phyloP scores from a whole-genome alignment of 2,113 vertebrate genomes.

The Casuarius casuarius region DNA sequence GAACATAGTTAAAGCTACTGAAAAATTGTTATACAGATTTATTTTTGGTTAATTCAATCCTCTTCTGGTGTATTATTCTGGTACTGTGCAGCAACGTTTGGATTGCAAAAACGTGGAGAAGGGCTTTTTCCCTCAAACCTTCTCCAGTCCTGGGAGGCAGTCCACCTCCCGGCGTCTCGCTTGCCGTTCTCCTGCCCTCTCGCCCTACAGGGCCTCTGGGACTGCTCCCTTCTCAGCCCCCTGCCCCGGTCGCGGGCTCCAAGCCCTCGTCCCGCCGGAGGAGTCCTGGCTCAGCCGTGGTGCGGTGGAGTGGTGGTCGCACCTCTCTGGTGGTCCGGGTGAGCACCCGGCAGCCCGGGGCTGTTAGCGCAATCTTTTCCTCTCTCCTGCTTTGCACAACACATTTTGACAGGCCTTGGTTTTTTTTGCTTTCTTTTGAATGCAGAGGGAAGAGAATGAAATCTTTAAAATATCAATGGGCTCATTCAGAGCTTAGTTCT shows the following conservation, averaged over 20 bases:
- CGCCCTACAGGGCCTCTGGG: too few species aligned
- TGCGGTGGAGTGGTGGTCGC: too few species aligned
- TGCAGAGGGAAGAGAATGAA: background rate
- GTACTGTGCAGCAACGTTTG: background rate
- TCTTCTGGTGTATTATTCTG: background rate
- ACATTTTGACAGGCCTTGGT: background rate
- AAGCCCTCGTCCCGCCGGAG: too few species aligned
- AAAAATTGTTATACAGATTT: constrained; percentile 12
- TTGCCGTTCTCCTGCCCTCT: too few species aligned
- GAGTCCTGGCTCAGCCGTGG: too few species aligned
- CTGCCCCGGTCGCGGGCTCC: too few species aligned
- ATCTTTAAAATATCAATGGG: background rate
- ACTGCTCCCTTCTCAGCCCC: too few species aligned
- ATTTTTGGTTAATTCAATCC: background rate
- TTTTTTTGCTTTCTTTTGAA: background rate
- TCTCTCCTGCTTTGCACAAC: background rate
- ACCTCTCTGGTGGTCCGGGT: too few species aligned
- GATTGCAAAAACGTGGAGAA: background rate
- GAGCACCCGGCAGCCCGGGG: background rate
- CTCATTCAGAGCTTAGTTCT: background rate
- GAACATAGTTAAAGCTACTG: constrained; percentile 26
- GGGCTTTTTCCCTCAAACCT: background rate
- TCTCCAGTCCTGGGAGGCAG: too few species aligned
- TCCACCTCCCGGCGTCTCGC: too few species aligned
- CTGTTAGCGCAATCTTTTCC: background rate